These are phyloP conservation scores for Zele albiditarsus DNA, from an alignment of 2,888 invertebrate species.

Conservation along the genomic window DNA sequence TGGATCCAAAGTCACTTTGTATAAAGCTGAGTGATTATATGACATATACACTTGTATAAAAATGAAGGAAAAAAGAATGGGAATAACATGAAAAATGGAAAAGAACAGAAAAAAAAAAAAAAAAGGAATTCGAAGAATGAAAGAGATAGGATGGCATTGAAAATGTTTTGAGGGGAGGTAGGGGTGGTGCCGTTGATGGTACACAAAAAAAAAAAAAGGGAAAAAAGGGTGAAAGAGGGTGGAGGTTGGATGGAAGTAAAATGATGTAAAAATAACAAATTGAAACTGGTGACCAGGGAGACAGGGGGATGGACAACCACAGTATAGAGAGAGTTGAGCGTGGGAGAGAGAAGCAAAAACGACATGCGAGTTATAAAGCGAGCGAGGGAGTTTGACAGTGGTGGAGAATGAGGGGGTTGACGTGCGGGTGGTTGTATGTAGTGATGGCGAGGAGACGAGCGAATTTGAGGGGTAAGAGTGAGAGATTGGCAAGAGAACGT, in stretches of 20 bases:
- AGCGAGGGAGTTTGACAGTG: conserved; percentile 27
- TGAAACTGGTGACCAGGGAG: conserved; percentile 64
- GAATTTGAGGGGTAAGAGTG: conserved; percentile 25
- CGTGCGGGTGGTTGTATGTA: conserved; percentile 24
- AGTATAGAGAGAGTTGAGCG: conserved; percentile 30
- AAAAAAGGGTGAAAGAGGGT: conserved; percentile 40
- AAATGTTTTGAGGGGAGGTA: conserved; percentile 37
- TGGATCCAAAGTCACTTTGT: not conserved
- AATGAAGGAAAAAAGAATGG: conserved; percentile 20
- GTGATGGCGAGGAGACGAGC: conserved; percentile 26
- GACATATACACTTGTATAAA: conserved; percentile 12
- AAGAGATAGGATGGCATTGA: conserved; percentile 22
- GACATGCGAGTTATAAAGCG: conserved; percentile 10
- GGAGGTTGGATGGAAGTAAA: conserved; percentile 54
- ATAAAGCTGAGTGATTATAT: conserved; percentile 7
- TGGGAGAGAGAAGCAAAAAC: conserved; percentile 35
- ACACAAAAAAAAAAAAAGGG: conserved; percentile 33
- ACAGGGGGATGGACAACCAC: conserved; percentile 43
- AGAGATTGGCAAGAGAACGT: conserved; percentile 21
- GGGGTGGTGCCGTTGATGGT: conserved; percentile 8
- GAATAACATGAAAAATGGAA: conserved; percentile 18
- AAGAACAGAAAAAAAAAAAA: conserved; percentile 44
- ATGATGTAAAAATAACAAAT: conserved; percentile 70
- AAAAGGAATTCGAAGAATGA: conserved; percentile 5
- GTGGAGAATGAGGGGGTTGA: conserved; percentile 30